Base-by-base conservation (phyloP, 2,797 vertebrate genomes). In the Eidolon dupreanum region DNA sequence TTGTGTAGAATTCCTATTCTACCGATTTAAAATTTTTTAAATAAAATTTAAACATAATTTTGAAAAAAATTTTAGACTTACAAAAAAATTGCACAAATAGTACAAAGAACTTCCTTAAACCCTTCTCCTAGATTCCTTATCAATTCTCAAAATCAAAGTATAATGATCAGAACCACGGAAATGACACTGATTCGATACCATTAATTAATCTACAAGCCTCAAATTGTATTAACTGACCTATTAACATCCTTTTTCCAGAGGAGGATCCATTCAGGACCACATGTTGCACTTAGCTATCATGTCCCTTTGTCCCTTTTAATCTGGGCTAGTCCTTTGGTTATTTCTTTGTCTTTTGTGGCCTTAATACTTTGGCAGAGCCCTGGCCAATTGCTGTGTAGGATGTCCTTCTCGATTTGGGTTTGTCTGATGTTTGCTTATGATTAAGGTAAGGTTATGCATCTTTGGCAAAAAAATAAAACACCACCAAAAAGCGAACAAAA, bases 241-340 rank as follows among this genome's bases (percentile, higher is more conserved):
- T 1, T 7, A 16, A 10, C 11, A 6, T 17, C 41, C 20, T 20
- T 33, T 36, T 36, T 20, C 46, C 66, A 49, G 28, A 33, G 20
- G 1, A 20, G 68, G 71, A 49, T 4, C 59, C 73, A 28, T 0
- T 28, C 46, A 10, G 73, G 17, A 33, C 46, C 73, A 13, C 10
- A 5, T 0, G 0, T 1, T 2, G 20, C 22, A 4, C 10, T 6
- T 16, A 3, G 13, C 3, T 11, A 41, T 3, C 65, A 8, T 0
- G 0, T 2, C 57, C 63, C 24, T 7, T 7, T 3, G 8, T 9
- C 36, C 26, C 38, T 11, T 51, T 53, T 24, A 36, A 36, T 8
- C 59, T 31, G 46, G 28, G 28, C 55, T 0, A 49, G n/a, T 16
- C 28, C 26, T 24, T 59, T 11, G 65, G n/a, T 7, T 33, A 33